These are phyloP conservation scores for Eugnorisma glareosa DNA, from an alignment of 2,888 invertebrate genomes.

Conservation along the genomic window DNA sequence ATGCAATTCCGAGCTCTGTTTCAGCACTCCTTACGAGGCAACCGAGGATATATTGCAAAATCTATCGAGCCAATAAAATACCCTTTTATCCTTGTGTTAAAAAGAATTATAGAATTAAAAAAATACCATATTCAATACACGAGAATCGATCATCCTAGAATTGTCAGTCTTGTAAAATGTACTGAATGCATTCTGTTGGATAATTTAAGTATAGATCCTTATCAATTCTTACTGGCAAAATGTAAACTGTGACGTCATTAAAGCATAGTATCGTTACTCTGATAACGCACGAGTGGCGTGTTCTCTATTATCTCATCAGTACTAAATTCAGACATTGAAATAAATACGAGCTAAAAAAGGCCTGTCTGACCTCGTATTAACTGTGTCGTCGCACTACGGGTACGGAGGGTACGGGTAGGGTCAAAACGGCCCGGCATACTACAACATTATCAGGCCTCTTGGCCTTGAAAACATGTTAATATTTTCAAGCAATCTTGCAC, in stretches of 20 bases:
- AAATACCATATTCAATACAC: too few species aligned
- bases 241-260: constrained; percentile 1
- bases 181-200: neutral
- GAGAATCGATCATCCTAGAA: too few species aligned
- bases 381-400: constrained; percentile 29
- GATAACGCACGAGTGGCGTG: neutral
- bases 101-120: too few species aligned
- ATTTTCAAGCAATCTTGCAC: constrained; percentile 52
- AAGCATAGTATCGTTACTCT: constrained; percentile 4
- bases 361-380: constrained; percentile 27
- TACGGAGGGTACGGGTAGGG: constrained; percentile 13
- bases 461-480: constrained; percentile 57
- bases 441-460: constrained; percentile 28
- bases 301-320: constrained; percentile 30
- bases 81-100: too few species aligned
- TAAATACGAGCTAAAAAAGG: constrained; percentile 45
- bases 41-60: too few species aligned
- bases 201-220: neutral
- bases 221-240: constrained; percentile 5
- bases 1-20: too few species aligned
- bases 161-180: too few species aligned
- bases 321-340: constrained; percentile 53
- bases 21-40: too few species aligned
- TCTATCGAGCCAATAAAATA: too few species aligned
- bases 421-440: constrained; percentile 35